These are phyloP conservation scores for Suillia variegata DNA, from an alignment of 2,888 invertebrate genomes.

Conservation along the genomic window DNA sequence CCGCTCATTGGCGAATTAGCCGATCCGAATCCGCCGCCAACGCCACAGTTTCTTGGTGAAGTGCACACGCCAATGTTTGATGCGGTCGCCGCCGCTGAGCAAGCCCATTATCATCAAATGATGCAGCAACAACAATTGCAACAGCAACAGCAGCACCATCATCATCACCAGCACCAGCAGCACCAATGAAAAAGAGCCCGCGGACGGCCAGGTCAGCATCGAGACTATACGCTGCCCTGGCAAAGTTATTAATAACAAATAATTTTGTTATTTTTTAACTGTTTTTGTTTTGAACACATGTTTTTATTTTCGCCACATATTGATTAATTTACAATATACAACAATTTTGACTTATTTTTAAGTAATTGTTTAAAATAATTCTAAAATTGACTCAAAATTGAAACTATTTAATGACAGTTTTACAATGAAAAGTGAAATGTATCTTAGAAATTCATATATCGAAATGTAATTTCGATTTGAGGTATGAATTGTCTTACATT, in stretches of 20 bases:
- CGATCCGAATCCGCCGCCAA: conserved; percentile 53
- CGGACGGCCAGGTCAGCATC: conserved; percentile 33
- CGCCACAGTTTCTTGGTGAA: conserved; percentile 53
- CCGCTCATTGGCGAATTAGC: conserved; percentile 51
- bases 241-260: conserved; percentile 45
- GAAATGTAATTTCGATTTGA: no score
- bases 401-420: no score
- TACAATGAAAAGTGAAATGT: no score
- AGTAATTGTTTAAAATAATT: no score
- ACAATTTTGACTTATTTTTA: no score
- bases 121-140: conserved; percentile 39
- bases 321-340: no score
- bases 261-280: background rate
- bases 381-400: no score
- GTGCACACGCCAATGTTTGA: conserved; percentile 57
- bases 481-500: no score
- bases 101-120: conserved; percentile 51
- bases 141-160: conserved; percentile 32
- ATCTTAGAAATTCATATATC: no score
- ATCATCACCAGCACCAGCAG: conserved; percentile 35
- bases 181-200: conserved; percentile 44
- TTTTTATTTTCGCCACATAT: no score
- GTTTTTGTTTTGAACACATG: background rate
- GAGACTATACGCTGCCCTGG: conserved; percentile 49
- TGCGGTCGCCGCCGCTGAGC: conserved; percentile 54